Evolutionary conservation across 2,888 invertebrate genomes (phyloP), one percentile per base, ranked within the genome.

Genomic region (Chrysopilus asiliformis): DNA sequence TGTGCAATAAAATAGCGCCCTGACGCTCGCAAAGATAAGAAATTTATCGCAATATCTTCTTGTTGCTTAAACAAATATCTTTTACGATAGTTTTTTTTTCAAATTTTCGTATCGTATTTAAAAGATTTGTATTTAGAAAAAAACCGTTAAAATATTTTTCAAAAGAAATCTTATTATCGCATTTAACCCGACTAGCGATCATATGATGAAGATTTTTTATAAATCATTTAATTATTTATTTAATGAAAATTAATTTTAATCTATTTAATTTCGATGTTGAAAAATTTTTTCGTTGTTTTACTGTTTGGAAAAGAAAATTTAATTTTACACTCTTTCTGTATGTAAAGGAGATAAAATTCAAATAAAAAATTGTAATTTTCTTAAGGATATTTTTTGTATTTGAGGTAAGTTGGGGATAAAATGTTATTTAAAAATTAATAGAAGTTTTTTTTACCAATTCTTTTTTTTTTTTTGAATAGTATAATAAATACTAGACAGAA

Each of bases 1-100:
- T 48, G 52, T 52, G 52, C 52, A 51, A 46, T 48, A 48, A 52
- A 52, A 49, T 49, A 49, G 50, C 50, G 52, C 52, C 52, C 52
- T 51, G 49, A 51, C 52, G 52, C 49, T 50, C 51, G 50, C 46
- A 46, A 45, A 43, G 41, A n/a, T n/a, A n/a, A n/a, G n/a, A n/a
- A n/a, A n/a, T 44, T 44, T 41, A 43, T 32, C 31, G 27, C 25
- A 34, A 32, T 37, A 41, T 37, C 36, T 36, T 39, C 27, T 34
- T 34, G 36, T 34, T 37, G 22, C n/a, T n/a, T n/a, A n/a, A n/a
- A n/a, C 7, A 13, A 26, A 26, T 26, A n/a, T 26, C 7, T 26
- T 26, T 26, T 26, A 7, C n/a, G 13, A 12, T 26, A 26, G 3
- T 26, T 26, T 6, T 26, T 26, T 26, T 26, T 26, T 13, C 26